phyloP scores from a whole-genome alignment of 1,140 invertebrate genomes.

The Nautilus pompilius region DNA sequence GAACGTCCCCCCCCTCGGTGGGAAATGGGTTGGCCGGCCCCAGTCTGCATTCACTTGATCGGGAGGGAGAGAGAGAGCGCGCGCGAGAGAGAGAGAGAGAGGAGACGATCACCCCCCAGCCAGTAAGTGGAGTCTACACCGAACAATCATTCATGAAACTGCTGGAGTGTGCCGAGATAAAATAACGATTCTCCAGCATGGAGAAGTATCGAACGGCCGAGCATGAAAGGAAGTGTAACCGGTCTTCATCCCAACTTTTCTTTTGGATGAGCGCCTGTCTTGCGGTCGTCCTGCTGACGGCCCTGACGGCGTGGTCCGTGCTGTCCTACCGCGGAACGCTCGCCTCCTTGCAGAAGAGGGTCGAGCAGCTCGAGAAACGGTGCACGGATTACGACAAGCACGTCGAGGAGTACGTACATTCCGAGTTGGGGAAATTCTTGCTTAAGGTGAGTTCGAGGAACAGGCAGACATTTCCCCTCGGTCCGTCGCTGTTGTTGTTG shows the following conservation, averaged over 20 bases:
- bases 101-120: too few species aligned
- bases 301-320: constrained; percentile 11
- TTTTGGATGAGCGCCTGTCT: constrained; percentile 17
- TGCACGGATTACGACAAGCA: not conserved
- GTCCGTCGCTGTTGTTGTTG: too few species aligned
- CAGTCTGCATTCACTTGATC: too few species aligned
- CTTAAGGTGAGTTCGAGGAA: too few species aligned
- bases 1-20: too few species aligned
- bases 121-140: too few species aligned
- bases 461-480: constrained; percentile 78
- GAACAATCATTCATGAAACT: too few species aligned
- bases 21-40: too few species aligned
- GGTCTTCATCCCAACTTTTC: constrained; percentile 12
- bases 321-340: constrained; percentile 17
- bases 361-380: constrained; percentile 62
- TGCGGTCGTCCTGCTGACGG: constrained; percentile 6
- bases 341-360: constrained; percentile 21
- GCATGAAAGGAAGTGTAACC: too few species aligned
- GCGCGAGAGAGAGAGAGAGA: too few species aligned
- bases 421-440: too few species aligned
- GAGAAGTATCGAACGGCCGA: not conserved
- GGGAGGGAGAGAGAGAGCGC: too few species aligned
- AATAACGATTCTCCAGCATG: not conserved
- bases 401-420: not conserved
- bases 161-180: not conserved